Base-by-base conservation (phyloP, 2,888 invertebrate species). In the Torymus tubicola region DNA sequence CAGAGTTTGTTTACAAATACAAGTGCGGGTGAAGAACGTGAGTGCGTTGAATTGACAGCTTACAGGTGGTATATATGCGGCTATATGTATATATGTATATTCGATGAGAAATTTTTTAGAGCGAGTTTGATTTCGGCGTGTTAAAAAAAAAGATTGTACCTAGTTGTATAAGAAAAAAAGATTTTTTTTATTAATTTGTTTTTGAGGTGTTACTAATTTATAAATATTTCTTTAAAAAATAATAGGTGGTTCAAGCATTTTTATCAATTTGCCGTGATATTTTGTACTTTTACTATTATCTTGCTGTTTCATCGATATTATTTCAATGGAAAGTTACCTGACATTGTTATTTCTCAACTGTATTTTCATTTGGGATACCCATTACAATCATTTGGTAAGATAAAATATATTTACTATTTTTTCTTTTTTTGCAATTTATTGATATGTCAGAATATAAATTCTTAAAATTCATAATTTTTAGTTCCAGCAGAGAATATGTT, bases 211-310 rank as follows among this genome's bases (percentile, higher is more conserved):
- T 42, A 8, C 42, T 12, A 24, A 64, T 65, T 68, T 78, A 8
- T 42, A 42, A 42, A 42, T 8, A 77, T 71, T 70, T 65, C 21
- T 60, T 61, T 57, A 58, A 52, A 60, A 71, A 42, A 42, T 42
- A 0, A 8, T 85, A 92, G 92, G 52, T 96, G 94, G 92, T 97
- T 96, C 87, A 92, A 92, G 85, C 97, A 97, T 91, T 97, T 96
- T 88, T 97, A 97, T 88, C 87, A 94, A 8, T 94, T 95, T 87
- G 94, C 96, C 0, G 91, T 93, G 1, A 84, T 94, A 42, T 92
- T 93, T 85, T 93, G 94, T 73, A 87, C 89, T n/a, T 77, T 89
- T 0, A 90, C 92, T 18, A 88, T 94, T 14, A 82, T 90, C n/a
- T 90, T 94, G 55, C 89, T 93, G 84, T 84, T 92, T 57, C 84